Percentiles rank a stretch among this genome's conserved stretches.
Evolutionary conservation across 2,888 invertebrate genomes (phyloP).

Genomic region (Thecophora atra): DNA sequence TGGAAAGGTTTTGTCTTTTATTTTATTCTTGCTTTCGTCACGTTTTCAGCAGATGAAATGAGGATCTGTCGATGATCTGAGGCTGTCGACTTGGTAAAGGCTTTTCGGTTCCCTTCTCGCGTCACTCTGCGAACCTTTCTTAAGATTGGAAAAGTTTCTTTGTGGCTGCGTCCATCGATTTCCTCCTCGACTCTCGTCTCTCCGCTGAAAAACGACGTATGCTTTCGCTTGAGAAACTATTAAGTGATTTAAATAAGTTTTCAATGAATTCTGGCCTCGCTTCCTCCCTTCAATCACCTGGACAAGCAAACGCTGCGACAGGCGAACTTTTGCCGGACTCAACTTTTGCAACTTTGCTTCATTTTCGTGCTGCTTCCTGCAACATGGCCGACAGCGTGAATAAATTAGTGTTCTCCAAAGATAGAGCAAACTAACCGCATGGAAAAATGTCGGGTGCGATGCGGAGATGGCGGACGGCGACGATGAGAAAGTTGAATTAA

Average conservation of each 20-base stretch:
- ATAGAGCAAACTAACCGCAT: conserved; percentile 12
- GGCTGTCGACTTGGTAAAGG: too few species aligned
- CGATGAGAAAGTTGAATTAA: neutral
- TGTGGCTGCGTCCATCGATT: neutral
- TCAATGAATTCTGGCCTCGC: conserved; percentile 18
- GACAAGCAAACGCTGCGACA: neutral
- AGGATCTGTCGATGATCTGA: too few species aligned
- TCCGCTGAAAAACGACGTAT: neutral
- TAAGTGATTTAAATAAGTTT: conserved; percentile 33
- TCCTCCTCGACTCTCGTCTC: neutral
- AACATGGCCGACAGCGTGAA: conserved; percentile 15
- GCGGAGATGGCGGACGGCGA: neutral
- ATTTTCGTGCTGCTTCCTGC: neutral
- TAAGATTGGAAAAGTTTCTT: too few species aligned
- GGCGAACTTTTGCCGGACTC: conserved; percentile 19
- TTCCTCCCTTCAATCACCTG: neutral
- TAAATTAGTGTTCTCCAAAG: conserved; percentile 14
- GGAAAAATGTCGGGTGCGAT: neutral
- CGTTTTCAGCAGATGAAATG: too few species aligned
- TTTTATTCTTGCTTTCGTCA: too few species aligned
- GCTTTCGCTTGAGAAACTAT: neutral
- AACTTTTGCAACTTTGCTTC: neutral
- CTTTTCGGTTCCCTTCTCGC: neutral
- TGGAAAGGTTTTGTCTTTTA: neutral
- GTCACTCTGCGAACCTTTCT: neutral